Base-by-base conservation (phyloP, 2,797 vertebrate species). In the Enteromius trimaculatus region DNA sequence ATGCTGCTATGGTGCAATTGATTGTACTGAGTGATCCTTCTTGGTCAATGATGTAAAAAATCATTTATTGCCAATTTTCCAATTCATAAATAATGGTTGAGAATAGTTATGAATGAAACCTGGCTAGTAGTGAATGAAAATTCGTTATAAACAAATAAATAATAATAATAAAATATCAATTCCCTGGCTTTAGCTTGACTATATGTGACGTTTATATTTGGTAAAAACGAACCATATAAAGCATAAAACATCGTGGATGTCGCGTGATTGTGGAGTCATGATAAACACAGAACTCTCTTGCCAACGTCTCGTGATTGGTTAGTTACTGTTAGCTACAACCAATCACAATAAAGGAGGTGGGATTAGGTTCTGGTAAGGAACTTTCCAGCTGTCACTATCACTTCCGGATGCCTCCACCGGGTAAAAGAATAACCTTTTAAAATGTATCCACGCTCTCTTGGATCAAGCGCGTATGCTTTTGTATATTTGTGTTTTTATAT, bases 401-500 rank as follows among this genome's bases (percentile, higher is more conserved):
- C 47, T 55, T 55, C 60, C 71, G 80, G 34, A 53, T 76, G n/a
- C 11, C 4, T 14, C 4, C 6, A 66, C 47, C 71, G 71, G 47
- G 47, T 68, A 81, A 37, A 65, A 75, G 4, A 62, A 47, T 49
- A 72, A 49, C 19, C 23, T 72, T 80, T 80, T 70, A 51, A 51
- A 58, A 23, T 19, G 23, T 29, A 29, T 70, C 21, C 21, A 17
- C 23, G 6, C 10, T 13, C 68, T n/a, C 17, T 3, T 8, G 1
- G 16, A 13, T 69, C 3, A 79, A 53, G 47, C 65, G n/a, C 3
- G 9, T 42, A 7, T 51, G 21, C 13, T 39, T 68, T 55, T 16
- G 19, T 26, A 34, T 6, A 34, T 4, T 8, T 55, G 4, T 79
- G 11, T 23, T 21, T 29, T 26, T 29, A 13, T 7, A 14, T 21